phyloP scores from a whole-genome alignment of 2,113 vertebrate genomes.

The Heterocephalus glaber region DNA sequence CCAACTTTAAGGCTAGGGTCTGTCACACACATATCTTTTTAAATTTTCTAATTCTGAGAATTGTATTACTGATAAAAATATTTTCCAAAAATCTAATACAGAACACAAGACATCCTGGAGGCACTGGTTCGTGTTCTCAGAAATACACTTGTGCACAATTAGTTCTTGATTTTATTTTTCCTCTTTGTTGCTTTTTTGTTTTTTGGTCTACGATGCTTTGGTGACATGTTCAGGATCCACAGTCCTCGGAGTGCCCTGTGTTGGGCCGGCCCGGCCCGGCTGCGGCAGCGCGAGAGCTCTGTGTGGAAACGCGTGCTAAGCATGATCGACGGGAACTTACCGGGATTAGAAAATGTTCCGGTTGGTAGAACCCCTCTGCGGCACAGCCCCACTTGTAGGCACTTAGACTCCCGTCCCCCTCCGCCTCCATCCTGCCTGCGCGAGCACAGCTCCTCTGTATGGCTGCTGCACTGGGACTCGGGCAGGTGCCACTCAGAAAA shows the following conservation, averaged over 20 bases:
- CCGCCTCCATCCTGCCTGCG: constrained; percentile 81
- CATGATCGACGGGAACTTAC: constrained; percentile 81
- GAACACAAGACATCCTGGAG: constrained; percentile 84
- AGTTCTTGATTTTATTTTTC: neutral
- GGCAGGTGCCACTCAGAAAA: constrained; percentile 89
- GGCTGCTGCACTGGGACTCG: constrained; percentile 63
- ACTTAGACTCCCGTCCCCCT: constrained; percentile 80
- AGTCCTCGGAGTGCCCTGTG: neutral
- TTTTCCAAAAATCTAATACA: constrained; percentile 76
- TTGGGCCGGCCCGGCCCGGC: neutral
- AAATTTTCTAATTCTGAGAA: constrained; percentile 70
- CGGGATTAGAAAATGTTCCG: constrained; percentile 74
- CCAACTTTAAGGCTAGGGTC: constrained; percentile 80
- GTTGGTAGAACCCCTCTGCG: constrained; percentile 67
- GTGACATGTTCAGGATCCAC: constrained; percentile 60
- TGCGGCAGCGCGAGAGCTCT: neutral
- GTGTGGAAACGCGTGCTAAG: constrained; percentile 69
- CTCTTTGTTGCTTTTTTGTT: constrained; percentile 63
- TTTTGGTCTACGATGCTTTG: constrained; percentile 80
- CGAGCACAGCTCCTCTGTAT: constrained; percentile 80
- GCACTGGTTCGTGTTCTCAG: constrained; percentile 88
- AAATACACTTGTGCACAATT: constrained; percentile 82
- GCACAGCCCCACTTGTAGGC: constrained; percentile 83
- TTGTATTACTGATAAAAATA: constrained; percentile 78
- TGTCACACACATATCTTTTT: neutral